phyloP scores from a whole-genome alignment of 1,140 invertebrate species.

The Caerostris extrusa region DNA sequence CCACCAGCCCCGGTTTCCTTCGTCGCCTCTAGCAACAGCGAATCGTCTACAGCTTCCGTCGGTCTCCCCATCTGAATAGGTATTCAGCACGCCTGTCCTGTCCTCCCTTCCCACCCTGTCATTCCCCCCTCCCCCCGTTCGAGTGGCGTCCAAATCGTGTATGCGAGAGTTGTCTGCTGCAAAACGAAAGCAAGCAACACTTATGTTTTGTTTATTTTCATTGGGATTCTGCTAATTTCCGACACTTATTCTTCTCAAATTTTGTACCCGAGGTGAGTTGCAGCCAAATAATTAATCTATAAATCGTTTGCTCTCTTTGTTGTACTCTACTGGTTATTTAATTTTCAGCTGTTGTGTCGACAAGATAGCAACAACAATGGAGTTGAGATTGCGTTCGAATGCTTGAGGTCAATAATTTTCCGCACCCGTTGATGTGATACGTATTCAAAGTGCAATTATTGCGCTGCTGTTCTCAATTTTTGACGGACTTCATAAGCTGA shows the following conservation, averaged over 20 bases:
- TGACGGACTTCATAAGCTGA: not conserved
- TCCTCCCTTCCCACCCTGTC: slow-evolving; percentile 16
- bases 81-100: slow-evolving; percentile 47
- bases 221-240: not conserved
- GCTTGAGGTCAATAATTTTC: slow-evolving; percentile 41
- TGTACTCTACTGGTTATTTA: not conserved
- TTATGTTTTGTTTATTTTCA: slow-evolving; percentile 61
- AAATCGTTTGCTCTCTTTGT: not conserved
- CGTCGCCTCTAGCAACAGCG: slow-evolving; percentile 55
- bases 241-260: not conserved
- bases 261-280: not conserved
- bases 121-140: not conserved
- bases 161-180: slow-evolving; percentile 28
- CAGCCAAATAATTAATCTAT: not conserved
- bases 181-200: slow-evolving; percentile 37
- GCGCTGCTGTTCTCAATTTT: not conserved
- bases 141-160: slow-evolving; percentile 68
- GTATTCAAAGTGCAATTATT: slow-evolving; percentile 15
- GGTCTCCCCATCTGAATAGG: slow-evolving; percentile 48
- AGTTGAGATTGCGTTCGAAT: slow-evolving; percentile 2
- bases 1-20: not conserved
- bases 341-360: slow-evolving; percentile 23
- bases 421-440: slow-evolving; percentile 9
- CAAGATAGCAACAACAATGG: slow-evolving; percentile 33
- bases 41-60: slow-evolving; percentile 49